phyloP scores from a whole-genome alignment of 1,140 invertebrate genomes.

The Probaryconus sp. region DNA sequence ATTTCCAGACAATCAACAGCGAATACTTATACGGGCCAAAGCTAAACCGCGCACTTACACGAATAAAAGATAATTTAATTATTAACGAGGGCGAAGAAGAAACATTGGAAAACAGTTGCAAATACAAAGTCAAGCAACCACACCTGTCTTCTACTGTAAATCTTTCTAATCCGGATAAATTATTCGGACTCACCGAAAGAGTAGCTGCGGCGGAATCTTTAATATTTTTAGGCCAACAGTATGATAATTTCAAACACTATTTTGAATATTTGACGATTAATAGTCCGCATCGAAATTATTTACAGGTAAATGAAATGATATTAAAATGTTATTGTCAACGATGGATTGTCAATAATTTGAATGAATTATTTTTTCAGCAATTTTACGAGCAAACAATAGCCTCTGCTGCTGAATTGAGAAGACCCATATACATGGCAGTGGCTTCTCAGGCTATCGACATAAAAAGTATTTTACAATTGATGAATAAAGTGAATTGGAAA shows the following conservation, averaged over 20 bases:
- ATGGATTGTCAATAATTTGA: no score
- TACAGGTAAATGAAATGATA: slow-evolving; percentile 41
- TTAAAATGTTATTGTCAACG: neutral
- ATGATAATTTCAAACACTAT: slow-evolving; percentile 89
- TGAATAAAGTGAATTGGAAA: slow-evolving; percentile 97
- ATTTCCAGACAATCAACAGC: slow-evolving; percentile 73
- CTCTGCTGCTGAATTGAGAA: slow-evolving; percentile 85
- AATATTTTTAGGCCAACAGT: slow-evolving; percentile 92
- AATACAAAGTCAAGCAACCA: slow-evolving; percentile 80
- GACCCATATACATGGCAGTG: slow-evolving; percentile 91
- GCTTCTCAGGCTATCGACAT: slow-evolving; percentile 89
- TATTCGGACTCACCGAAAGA: slow-evolving; percentile 90
- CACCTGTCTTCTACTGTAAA: slow-evolving; percentile 85
- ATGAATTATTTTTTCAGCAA: slow-evolving; percentile 80
- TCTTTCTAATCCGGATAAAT: slow-evolving; percentile 83
- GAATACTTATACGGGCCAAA: slow-evolving; percentile 83
- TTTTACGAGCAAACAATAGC: slow-evolving; percentile 87
- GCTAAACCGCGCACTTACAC: slow-evolving; percentile 85
- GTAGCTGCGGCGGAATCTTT: slow-evolving; percentile 95
- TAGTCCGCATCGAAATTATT: slow-evolving; percentile 65
- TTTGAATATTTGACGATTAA: slow-evolving; percentile 85
- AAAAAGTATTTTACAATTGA: slow-evolving; percentile 86
- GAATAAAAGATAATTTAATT: slow-evolving; percentile 86
- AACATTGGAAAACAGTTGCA: slow-evolving; percentile 65
- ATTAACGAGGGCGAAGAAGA: slow-evolving; percentile 69